These are phyloP conservation scores for Nebria salina DNA, from an alignment of 2,888 invertebrate species.

Conservation along the genomic window DNA sequence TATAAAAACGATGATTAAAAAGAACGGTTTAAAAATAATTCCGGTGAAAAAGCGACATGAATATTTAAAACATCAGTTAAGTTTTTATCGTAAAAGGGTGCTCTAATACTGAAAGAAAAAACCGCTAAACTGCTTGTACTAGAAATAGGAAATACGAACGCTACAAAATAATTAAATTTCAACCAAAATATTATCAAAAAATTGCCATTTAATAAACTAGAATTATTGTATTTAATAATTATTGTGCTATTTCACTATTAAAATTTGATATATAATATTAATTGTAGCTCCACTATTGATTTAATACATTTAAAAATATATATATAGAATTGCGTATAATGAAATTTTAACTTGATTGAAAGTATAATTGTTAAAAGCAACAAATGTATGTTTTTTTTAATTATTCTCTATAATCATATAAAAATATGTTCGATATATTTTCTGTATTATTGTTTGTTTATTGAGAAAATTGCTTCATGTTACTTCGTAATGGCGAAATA, in stretches of 20 bases:
- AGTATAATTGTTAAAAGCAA: neutral
- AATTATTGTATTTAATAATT: neutral
- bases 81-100: neutral
- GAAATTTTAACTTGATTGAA: neutral
- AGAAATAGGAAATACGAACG: neutral
- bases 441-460: neutral
- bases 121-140: neutral
- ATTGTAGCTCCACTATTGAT: neutral
- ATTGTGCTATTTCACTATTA: neutral
- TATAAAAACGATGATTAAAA: constrained; percentile 1
- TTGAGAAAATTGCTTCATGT: neutral
- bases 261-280: neutral
- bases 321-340: neutral
- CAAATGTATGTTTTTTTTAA: neutral
- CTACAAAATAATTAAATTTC: neutral
- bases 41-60: neutral
- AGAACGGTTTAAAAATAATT: constrained; percentile 1
- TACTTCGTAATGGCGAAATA: too few relatives aligned
- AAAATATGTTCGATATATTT: neutral
- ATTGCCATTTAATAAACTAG: neutral
- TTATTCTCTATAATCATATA: neutral
- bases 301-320: neutral
- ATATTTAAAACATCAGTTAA: neutral
- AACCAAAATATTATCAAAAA: neutral
- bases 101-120: neutral